phyloP scores from a whole-genome alignment of 2,888 invertebrate species.

The Dendrolimus pini region DNA sequence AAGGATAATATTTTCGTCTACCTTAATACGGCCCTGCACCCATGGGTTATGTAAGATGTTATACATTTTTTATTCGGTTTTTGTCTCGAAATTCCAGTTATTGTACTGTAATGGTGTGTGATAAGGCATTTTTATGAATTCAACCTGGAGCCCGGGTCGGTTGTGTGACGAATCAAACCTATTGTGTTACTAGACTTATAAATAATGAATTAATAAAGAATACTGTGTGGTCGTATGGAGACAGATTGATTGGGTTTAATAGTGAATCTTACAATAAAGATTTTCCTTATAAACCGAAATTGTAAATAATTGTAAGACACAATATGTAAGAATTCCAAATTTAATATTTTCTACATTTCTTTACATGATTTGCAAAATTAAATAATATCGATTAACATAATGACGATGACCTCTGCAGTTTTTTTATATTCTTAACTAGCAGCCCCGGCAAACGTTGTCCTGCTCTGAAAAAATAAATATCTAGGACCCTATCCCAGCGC shows the following conservation, averaged over 20 bases:
- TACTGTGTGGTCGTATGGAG: constrained; percentile 1
- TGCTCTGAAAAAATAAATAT: too few species aligned
- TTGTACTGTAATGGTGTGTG: constrained; percentile 47
- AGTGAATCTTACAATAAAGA: too few species aligned
- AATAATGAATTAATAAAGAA: constrained; percentile 5
- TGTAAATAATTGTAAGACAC: too few species aligned
- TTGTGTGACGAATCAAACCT: constrained; percentile 16
- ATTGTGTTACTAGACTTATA: constrained; percentile 16
- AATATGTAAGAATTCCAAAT: too few species aligned
- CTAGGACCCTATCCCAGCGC: too few species aligned
- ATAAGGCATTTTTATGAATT: constrained; percentile 45
- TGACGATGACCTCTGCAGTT: too few species aligned
- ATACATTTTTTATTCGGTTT: constrained; percentile 23
- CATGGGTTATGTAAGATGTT: constrained; percentile 33
- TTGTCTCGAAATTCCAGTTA: constrained; percentile 34
- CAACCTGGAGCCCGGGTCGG: constrained; percentile 10
- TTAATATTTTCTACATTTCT: too few species aligned
- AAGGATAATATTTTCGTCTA: background rate
- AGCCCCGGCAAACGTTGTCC: too few species aligned
- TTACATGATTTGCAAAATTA: too few species aligned
- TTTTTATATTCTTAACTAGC: too few species aligned
- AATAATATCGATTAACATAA: too few species aligned
- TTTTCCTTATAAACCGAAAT: too few species aligned
- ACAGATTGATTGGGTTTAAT: background rate
- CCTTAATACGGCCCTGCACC: background rate